A percentile compares a stretch with the other conserved stretches of the same genome.
Conservation (phyloP, 1,140 invertebrate genomes). For the Phthorimaea operculella region DNA sequence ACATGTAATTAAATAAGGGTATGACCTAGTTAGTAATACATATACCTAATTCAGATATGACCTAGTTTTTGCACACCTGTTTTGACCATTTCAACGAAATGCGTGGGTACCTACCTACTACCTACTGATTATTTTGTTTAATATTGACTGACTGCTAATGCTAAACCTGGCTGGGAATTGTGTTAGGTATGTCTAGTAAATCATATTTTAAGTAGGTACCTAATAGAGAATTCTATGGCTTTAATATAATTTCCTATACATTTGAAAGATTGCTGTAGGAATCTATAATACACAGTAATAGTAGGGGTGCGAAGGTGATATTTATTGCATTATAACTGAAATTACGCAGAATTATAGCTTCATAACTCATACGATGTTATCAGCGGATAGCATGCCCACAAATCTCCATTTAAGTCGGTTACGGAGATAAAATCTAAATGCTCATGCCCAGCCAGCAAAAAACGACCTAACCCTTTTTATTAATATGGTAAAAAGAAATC, state of each 20-base stretch:
- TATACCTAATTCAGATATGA: no score
- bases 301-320: constrained; percentile 8
- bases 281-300: neutral
- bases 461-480: constrained; percentile 5
- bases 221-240: no score
- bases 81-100: no score
- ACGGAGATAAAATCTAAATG: constrained; percentile 18
- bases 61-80: no score
- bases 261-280: neutral
- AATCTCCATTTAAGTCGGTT: constrained; percentile 35
- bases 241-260: neutral
- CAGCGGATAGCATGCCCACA: constrained; percentile 20
- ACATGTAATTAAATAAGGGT: no score
- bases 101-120: no score
- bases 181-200: no score
- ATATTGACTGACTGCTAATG: no score
- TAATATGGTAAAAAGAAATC: constrained; percentile 5
- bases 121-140: no score
- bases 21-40: no score
- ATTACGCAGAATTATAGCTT: constrained; percentile 11
- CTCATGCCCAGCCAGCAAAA: constrained; percentile 7
- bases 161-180: no score
- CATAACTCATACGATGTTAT: constrained; percentile 16
- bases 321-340: constrained; percentile 15
- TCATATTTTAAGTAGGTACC: no score